phyloP scores from a whole-genome alignment of 2,113 vertebrate genomes.

The Pteruthius melanotis region DNA sequence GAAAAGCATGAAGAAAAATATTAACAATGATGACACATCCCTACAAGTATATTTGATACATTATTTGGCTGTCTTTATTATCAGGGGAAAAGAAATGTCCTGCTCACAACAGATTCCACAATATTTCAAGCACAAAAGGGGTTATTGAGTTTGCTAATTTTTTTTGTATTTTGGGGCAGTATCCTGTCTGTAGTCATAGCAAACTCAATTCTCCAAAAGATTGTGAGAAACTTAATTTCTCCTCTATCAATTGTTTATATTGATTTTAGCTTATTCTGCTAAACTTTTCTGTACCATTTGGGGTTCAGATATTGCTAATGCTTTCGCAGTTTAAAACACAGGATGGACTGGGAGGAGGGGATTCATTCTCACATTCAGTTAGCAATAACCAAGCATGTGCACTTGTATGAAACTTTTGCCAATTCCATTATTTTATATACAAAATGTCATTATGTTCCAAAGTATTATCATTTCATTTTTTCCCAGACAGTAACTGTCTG shows the following conservation, averaged over 20 bases:
- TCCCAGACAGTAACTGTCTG: conserved; percentile 51
- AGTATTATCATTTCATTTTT: conserved; percentile 48
- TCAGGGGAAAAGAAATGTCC: conserved; percentile 14
- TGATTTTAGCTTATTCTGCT: conserved; percentile 49
- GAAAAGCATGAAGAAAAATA: conserved; percentile 26
- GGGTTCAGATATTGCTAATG: conserved; percentile 11
- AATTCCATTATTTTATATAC: conserved; percentile 62
- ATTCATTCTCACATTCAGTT: conserved; percentile 31
- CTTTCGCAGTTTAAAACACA: conserved; percentile 25
- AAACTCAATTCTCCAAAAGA: conserved; percentile 52
- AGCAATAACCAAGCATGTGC: conserved; percentile 49
- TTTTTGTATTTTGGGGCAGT: not conserved
- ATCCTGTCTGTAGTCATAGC: conserved; percentile 1
- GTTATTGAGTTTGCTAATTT: not conserved
- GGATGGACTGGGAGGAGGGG: not conserved
- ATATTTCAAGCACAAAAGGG: not conserved
- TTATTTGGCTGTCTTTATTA: conserved; percentile 14
- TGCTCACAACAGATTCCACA: conserved; percentile 3
- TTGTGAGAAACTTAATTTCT: conserved; percentile 52
- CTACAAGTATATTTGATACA: conserved; percentile 2
- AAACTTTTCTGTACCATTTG: conserved; percentile 2
- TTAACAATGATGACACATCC: not conserved
- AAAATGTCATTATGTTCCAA: conserved; percentile 60
- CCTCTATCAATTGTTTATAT: conserved; percentile 31
- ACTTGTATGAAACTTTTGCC: conserved; percentile 23